These are phyloP conservation scores for Drosophila asahinai DNA, from an alignment of 1,140 invertebrate species.

Conservation along the genomic window DNA sequence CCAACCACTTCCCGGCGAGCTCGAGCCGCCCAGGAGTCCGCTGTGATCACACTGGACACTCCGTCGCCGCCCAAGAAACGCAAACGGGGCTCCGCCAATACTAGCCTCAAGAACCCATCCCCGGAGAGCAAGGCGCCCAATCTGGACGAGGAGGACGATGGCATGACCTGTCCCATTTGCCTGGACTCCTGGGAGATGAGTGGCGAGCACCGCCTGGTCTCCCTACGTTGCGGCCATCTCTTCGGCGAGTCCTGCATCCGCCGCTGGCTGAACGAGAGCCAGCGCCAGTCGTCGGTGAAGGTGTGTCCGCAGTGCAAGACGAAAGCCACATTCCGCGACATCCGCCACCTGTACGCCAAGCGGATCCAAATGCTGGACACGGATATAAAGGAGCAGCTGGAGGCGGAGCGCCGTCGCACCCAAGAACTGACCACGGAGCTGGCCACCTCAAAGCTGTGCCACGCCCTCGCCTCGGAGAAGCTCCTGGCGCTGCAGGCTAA, in stretches of 20 bases:
- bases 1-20: slow-evolving; percentile 6
- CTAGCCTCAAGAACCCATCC: background rate
- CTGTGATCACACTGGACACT: slow-evolving; percentile 42
- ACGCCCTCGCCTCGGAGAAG: slow-evolving; percentile 84
- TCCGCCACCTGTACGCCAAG: slow-evolving; percentile 90
- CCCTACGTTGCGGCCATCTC: slow-evolving; percentile 95
- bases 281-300: slow-evolving; percentile 84
- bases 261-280: slow-evolving; percentile 89
- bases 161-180: slow-evolving; percentile 93
- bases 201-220: slow-evolving; percentile 93
- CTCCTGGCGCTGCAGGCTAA: slow-evolving; percentile 50
- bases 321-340: slow-evolving; percentile 90
- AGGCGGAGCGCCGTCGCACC: slow-evolving; percentile 85
- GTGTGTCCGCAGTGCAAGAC: slow-evolving; percentile 95
- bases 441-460: slow-evolving; percentile 86
- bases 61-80: slow-evolving; percentile 77
- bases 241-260: slow-evolving; percentile 94
- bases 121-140: slow-evolving; percentile 22
- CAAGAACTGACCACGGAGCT: slow-evolving; percentile 86
- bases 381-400: slow-evolving; percentile 87
- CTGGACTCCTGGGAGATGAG: slow-evolving; percentile 94
- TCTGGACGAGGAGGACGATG: slow-evolving; percentile 87
- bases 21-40: background rate
- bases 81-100: slow-evolving; percentile 48
- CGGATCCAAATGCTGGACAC: slow-evolving; percentile 88